These are phyloP conservation scores for Heliocidaris tuberculata DNA, from an alignment of 35 echinoderm and acorn worm species.

Conservation along the genomic window DNA sequence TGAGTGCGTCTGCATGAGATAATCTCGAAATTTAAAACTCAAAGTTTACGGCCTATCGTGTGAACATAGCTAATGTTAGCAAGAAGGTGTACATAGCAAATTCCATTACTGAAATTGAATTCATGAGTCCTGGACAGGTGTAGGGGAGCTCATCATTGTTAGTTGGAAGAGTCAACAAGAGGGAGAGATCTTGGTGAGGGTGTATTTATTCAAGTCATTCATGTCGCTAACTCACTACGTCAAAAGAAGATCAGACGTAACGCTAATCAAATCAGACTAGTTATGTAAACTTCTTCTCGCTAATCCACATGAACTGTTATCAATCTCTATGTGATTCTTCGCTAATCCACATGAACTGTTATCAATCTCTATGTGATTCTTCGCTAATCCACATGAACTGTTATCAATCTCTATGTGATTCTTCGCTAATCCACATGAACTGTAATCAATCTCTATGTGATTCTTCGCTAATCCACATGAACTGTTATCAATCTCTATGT, in stretches of 20 bases:
- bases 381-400: not conserved
- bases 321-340: too few species aligned
- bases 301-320: too few species aligned
- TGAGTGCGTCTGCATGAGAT: too few species aligned
- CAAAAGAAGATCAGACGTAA: not conserved
- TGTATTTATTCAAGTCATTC: not conserved
- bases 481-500: too few species aligned
- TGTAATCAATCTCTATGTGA: not conserved
- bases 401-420: not conserved
- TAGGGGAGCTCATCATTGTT: not conserved
- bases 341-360: too few species aligned
- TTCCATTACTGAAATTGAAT: conserved; percentile 13
- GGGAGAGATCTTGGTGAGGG: not conserved
- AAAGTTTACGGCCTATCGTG: not conserved
- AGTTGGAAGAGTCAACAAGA: not conserved
- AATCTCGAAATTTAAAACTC: too few species aligned
- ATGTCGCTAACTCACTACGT: not conserved
- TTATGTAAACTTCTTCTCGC: not conserved
- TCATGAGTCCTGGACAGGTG: not conserved
- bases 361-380: too few species aligned
- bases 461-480: too few species aligned
- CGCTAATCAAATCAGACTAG: not conserved
- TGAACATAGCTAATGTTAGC: not conserved
- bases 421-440: not conserved
- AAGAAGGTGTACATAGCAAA: not conserved